Conservation (phyloP, 2,113 vertebrate genomes). For the Symphodus melops region DNA sequence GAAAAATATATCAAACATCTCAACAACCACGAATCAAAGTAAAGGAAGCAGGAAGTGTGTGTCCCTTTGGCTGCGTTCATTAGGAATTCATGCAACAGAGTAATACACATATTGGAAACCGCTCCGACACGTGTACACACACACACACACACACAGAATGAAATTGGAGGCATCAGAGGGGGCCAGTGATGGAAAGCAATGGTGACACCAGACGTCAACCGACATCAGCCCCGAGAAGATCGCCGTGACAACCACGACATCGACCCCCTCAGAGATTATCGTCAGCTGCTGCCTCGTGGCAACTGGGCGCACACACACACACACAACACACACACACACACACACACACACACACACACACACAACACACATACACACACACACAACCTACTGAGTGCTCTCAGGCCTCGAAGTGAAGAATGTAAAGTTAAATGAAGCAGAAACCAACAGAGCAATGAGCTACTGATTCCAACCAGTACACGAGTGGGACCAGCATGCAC, state of each 20-base stretch:
- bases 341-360: background rate
- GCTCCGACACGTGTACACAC: slow-evolving; percentile 44
- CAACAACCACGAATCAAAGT: background rate
- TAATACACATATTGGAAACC: slow-evolving; percentile 8
- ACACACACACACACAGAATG: slow-evolving; percentile 32
- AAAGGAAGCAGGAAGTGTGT: background rate
- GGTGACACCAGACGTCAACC: slow-evolving; percentile 79
- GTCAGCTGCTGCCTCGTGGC: slow-evolving; percentile 64
- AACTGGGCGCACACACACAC: background rate
- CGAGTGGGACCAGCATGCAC: too few species aligned
- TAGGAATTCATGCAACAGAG: background rate
- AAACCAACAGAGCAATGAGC: too few species aligned
- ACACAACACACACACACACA: background rate
- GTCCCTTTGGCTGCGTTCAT: background rate
- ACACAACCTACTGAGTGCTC: background rate
- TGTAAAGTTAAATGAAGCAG: too few species aligned
- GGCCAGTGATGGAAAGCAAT: slow-evolving; percentile 68
- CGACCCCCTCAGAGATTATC: slow-evolving; percentile 79
- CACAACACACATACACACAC: background rate
- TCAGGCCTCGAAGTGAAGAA: too few species aligned
- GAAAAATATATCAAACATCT: too few species aligned
- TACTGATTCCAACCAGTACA: too few species aligned
- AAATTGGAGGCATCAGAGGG: slow-evolving; percentile 69
- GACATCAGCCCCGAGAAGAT: slow-evolving; percentile 74
- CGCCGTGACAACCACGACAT: slow-evolving; percentile 79